Evolutionary conservation across 64 coral and sea anemone genomes (phyloP), one percentile per base, ranked within the genome.

Genomic region (Actinia equina): DNA sequence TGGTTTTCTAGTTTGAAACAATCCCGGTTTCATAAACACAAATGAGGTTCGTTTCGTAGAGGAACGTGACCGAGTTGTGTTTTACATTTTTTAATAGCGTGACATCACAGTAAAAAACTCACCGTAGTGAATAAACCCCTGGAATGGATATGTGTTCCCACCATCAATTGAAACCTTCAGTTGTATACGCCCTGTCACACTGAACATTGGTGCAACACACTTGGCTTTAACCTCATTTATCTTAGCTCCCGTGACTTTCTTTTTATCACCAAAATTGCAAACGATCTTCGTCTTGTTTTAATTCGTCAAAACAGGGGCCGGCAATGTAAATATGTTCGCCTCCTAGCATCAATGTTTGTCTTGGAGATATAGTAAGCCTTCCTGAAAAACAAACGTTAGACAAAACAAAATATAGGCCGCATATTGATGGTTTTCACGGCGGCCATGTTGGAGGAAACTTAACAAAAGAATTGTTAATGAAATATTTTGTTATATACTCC

Each of bases 231-330:
- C 10, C 5, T n/a, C 69, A 10, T 15, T 14, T 1, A 86, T 60
- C 65, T 82, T 83, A 0, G 79, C 17, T 26, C 84, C 90, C 25
- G 55, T 67, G 17, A 80, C 56, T 9, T 62, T 87, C 20, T 87
- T 16, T 14, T 87, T 80, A 15, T 52, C 58, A 18, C 65, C 90
- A 60, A 92, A 83, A 26, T 92, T 57, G 8, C 86, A 86, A 5
- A 92, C 65, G 3, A 92, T 92, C 17, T 92, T 87, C 64, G 87
- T 85, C 11, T 83, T n/a, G n/a, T n/a, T n/a, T n/a, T n/a, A n/a
- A n/a, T n/a, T n/a, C n/a, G n/a, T n/a, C n/a, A n/a, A n/a, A 92
- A 59, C 90, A 92, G 2, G 90, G 90, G 7, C 90, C 90, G 25
- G 69, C 51, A 17, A 92, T 42, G 77, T 80, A 67, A 4, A 92